phyloP scores from a whole-genome alignment of 2,113 vertebrate genomes.

The Hassar affinis region DNA sequence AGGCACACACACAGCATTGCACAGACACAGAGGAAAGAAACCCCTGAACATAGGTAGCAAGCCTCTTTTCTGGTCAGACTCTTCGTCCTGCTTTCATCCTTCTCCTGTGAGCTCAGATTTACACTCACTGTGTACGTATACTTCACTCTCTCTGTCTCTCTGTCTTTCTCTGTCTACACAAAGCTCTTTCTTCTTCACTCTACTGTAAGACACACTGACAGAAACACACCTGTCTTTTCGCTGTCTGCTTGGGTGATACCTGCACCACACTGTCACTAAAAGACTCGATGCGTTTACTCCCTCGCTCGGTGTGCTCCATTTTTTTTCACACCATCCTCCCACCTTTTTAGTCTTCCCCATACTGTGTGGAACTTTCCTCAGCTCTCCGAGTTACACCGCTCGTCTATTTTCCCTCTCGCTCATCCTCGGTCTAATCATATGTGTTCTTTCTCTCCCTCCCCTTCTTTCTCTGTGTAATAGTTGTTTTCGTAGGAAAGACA shows the following conservation, averaged over 20 bases:
- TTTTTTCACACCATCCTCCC: conserved; percentile 2
- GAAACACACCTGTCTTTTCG: conserved; percentile 49
- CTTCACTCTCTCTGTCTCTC: conserved; percentile 1
- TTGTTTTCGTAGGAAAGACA: conserved; percentile 63
- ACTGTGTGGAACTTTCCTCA: not conserved
- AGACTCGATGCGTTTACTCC: conserved; percentile 11
- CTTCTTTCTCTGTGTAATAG: conserved; percentile 37
- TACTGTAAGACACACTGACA: conserved; percentile 29
- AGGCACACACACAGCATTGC: conserved; percentile 2
- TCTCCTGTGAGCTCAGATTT: conserved; percentile 19
- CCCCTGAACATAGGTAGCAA: conserved; percentile 24
- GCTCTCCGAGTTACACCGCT: not conserved
- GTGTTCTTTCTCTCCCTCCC: not conserved
- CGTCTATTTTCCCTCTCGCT: not conserved
- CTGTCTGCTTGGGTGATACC: conserved; percentile 30
- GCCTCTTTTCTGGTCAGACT: conserved; percentile 17
- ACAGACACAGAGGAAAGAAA: not conserved
- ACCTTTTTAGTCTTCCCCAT: conserved; percentile 1
- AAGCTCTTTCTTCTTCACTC: conserved; percentile 52
- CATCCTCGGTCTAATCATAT: not conserved
- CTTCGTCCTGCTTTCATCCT: conserved; percentile 49
- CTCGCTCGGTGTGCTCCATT: not conserved
- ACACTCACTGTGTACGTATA: conserved; percentile 1
- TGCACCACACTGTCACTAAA: conserved; percentile 38
- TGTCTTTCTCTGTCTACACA: conserved; percentile 29